Percentiles rank a stretch among this genome's conserved stretches.
phyloP scores from a whole-genome alignment of 2,113 vertebrate genomes.

The Diphyllodes magnificus region DNA sequence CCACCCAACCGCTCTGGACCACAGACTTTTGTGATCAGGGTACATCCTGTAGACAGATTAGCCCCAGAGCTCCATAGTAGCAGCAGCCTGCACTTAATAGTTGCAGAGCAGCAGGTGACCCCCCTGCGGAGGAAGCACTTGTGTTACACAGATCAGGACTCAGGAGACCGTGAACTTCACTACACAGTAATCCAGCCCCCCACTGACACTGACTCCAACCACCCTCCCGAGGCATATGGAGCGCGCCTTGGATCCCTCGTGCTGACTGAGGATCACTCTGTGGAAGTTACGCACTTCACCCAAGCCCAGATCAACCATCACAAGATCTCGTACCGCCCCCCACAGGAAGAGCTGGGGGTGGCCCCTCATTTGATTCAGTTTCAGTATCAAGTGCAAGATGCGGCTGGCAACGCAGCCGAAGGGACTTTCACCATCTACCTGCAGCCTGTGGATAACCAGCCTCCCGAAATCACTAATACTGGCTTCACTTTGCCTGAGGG shows the following conservation, averaged over 20 bases:
- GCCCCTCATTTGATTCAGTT: constrained; percentile 88
- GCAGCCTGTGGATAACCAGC: constrained; percentile 91
- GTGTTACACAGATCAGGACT: constrained; percentile 90
- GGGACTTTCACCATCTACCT: constrained; percentile 87
- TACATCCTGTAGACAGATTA: constrained; percentile 88
- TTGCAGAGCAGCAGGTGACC: constrained; percentile 89
- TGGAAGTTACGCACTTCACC: constrained; percentile 83
- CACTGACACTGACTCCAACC: constrained; percentile 86
- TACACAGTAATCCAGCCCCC: constrained; percentile 84
- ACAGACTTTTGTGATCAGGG: constrained; percentile 81
- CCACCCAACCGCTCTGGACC: constrained; percentile 87
- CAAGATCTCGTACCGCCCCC: constrained; percentile 89
- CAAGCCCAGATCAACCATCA: constrained; percentile 97
- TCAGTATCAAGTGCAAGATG: constrained; percentile 87
- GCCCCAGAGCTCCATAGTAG: constrained; percentile 83
- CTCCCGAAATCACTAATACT: constrained; percentile 89
- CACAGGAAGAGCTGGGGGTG: constrained; percentile 87
- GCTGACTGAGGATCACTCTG: constrained; percentile 82
- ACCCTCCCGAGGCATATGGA: constrained; percentile 51
- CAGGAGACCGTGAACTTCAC: constrained; percentile 87
- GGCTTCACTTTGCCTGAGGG: constrained; percentile 84
- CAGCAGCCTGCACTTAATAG: constrained; percentile 86
- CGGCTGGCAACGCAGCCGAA: constrained; percentile 76
- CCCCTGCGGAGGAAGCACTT: constrained; percentile 84
- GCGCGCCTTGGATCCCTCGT: constrained; percentile 79